These are phyloP conservation scores for Nymphicus hollandicus DNA, from an alignment of 2,113 vertebrate species.

Conservation along the genomic window DNA sequence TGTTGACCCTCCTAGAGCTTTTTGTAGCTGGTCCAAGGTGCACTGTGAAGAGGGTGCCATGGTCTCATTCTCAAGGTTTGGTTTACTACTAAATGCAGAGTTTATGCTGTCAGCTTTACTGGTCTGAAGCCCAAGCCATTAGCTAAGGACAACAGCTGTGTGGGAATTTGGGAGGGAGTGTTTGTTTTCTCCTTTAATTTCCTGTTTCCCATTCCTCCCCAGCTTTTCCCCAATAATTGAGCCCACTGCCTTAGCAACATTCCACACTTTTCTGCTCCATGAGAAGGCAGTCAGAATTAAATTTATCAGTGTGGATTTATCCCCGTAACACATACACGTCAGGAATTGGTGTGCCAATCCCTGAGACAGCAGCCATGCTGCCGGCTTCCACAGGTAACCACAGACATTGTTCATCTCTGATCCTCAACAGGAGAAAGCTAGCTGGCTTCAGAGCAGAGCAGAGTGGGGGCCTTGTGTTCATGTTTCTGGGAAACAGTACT, in stretches of 20 bases:
- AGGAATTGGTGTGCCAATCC: accelerated
- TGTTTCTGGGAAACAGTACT: not conserved
- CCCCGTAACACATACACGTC: accelerated
- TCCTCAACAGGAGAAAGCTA: no score
- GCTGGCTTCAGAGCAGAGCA: not conserved
- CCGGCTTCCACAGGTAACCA: not conserved
- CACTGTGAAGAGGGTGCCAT: not conserved
- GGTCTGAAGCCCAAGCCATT: not conserved
- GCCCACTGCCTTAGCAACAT: not conserved
- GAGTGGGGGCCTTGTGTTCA: accelerated
- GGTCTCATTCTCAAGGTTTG: not conserved
- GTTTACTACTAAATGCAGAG: not conserved
- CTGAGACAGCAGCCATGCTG: not conserved
- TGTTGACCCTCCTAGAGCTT: not conserved
- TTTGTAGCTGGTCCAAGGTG: not conserved
- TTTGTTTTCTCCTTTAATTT: constrained; percentile 11
- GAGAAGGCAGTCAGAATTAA: not conserved
- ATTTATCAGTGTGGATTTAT: accelerated
- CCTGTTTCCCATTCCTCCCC: constrained; percentile 23
- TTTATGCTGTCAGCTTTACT: not conserved
- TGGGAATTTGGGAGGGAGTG: constrained; percentile 6
- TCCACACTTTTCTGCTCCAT: not conserved
- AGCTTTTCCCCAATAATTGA: not conserved
- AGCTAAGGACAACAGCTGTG: constrained; percentile 32
- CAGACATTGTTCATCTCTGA: accelerated